Base-by-base conservation (phyloP, 2,113 vertebrate species). In the Crotalus viridis region DNA sequence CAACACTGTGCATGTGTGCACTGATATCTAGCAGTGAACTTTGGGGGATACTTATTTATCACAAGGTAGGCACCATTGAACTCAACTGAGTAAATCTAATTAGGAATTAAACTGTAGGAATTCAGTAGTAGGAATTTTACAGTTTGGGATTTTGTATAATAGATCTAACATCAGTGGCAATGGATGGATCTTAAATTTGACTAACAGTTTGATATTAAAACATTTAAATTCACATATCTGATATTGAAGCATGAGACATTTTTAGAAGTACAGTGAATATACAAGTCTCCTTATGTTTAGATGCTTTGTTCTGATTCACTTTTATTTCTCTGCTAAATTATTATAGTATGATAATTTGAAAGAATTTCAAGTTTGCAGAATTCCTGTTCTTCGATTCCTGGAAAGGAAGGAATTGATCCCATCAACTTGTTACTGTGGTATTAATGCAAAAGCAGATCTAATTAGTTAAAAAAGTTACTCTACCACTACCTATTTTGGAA, bases 401-500 rank as follows among this genome's bases (percentile, higher is more conserved):
- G 69, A 39, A 81, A 81, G 69, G 13, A 39, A 81, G 15, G 15
- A 81, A 39, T 33, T 39, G 15, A 74, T 33, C 13, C 13, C 69
- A 33, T 74, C 33, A 81, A 81, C 33, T 39, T 81, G 15, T 39
- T 39, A 5, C 33, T 94, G 90, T 87, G 91, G 91, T 57, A 51
- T 90, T 93, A 90, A 92, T 91, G 94, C 89, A 89, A 93, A 93
- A 95, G 90, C 90, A 94, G 94, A 96, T 95, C 94, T 93, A 92
- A 48, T 89, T 28, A 81, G 17, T 43, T 56, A 12, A 10, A 81
- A 13, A 39, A 74, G n/a, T 74, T 74, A 39, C 24, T 8, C 69
- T 3, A 39, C 3, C 48, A 74, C 9, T 28, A 90, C 17, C 21
- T 91, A 46, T 4, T 92, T 81, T 52, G 39, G 33, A 3, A 26